A percentile compares a stretch with the other conserved stretches of the same genome.
Conservation (phyloP, 2,888 invertebrate species). For the Muschampia plurimacula region DNA sequence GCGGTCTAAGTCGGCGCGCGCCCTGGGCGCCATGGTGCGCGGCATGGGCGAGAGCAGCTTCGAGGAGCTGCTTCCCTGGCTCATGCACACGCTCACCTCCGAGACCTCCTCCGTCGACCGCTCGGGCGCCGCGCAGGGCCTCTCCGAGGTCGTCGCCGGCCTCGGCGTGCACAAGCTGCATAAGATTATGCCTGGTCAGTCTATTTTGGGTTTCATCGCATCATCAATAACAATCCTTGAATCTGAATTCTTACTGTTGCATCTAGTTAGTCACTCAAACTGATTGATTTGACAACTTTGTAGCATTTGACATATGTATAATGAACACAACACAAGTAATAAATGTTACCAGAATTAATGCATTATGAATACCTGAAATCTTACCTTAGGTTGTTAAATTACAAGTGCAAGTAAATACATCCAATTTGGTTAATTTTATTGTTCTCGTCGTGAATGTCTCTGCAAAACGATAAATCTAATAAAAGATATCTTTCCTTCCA, state of each 20-base stretch:
- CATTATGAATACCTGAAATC: too few relatives aligned
- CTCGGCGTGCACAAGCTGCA: constrained; percentile 97
- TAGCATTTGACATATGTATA: too few relatives aligned
- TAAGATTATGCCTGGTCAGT: constrained; percentile 95
- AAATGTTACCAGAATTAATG: too few relatives aligned
- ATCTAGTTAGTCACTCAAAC: too few relatives aligned
- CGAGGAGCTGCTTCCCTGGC: constrained; percentile 98
- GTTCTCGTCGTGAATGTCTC: neutral
- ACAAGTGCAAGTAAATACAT: neutral
- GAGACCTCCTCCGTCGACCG: constrained; percentile 98
- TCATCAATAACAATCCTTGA: too few relatives aligned
- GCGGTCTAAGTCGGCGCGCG: constrained; percentile 97
- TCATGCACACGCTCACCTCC: constrained; percentile 98
- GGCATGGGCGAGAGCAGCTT: constrained; percentile 99
- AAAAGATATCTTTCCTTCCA: neutral
- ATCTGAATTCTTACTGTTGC: too few relatives aligned
- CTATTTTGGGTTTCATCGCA: neutral
- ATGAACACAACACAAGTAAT: too few relatives aligned
- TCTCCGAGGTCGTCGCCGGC: constrained; percentile 99
- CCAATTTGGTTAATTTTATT: neutral
- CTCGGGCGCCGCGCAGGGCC: constrained; percentile 97
- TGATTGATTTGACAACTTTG: too few relatives aligned
- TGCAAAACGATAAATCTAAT: neutral
- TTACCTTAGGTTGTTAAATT: too few relatives aligned
- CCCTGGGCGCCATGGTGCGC: constrained; percentile 98